These are phyloP conservation scores for Dendrolimus houi DNA, from an alignment of 2,888 invertebrate genomes.

Conservation along the genomic window DNA sequence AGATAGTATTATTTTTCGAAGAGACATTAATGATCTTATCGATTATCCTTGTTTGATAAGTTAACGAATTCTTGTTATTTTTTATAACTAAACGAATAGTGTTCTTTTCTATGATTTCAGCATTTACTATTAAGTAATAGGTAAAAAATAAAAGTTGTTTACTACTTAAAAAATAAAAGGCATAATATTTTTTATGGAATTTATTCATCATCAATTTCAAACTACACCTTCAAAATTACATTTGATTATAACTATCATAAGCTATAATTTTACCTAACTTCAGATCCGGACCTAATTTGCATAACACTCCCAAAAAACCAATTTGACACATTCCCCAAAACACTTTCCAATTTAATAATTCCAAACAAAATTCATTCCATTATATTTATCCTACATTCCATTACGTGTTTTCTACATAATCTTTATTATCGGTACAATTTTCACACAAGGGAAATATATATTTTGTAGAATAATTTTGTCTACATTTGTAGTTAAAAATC, in stretches of 20 bases:
- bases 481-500: conserved; percentile 22
- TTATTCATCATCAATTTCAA: conserved; percentile 72
- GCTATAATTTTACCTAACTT: conserved; percentile 69
- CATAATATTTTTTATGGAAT: conserved; percentile 41
- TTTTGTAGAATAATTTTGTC: conserved; percentile 12
- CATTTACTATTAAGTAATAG: too few species aligned
- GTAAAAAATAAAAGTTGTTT: too few species aligned
- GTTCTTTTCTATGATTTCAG: too few species aligned
- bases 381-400: conserved; percentile 47
- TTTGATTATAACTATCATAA: conserved; percentile 73
- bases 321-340: conserved; percentile 67
- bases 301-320: conserved; percentile 41
- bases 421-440: conserved; percentile 19
- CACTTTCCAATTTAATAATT: conserved; percentile 46
- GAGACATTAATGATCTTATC: too few species aligned
- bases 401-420: conserved; percentile 57
- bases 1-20: too few species aligned
- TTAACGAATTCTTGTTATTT: too few species aligned
- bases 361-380: conserved; percentile 14
- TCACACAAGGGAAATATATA: conserved; percentile 20
- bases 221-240: conserved; percentile 74
- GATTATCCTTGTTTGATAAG: too few species aligned
- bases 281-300: conserved; percentile 49
- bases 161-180: conserved; percentile 14
- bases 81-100: too few species aligned